Evolutionary conservation across 2,888 invertebrate species (phyloP).

Genomic region (Apantesis nais): DNA sequence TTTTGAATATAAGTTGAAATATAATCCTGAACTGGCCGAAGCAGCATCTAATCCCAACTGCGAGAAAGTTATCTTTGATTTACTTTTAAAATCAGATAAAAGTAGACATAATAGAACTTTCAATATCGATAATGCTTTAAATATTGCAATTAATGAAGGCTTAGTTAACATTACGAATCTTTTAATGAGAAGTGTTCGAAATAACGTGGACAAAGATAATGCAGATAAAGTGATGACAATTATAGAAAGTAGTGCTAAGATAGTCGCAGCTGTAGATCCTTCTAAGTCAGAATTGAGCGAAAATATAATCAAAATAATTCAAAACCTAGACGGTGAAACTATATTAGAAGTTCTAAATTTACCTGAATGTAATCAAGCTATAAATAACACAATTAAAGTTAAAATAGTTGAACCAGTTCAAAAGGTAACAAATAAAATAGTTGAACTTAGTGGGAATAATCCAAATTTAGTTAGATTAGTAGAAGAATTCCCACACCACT

Average conservation of each 20-base stretch:
- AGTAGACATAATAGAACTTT: conserved; percentile 9
- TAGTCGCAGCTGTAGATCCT: conserved; percentile 28
- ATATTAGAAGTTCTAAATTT: conserved; percentile 33
- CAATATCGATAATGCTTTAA: conserved; percentile 31
- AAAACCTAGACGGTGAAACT: conserved; percentile 29
- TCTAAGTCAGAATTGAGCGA: conserved; percentile 31
- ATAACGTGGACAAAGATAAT: conserved; percentile 35
- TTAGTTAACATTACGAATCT: conserved; percentile 45
- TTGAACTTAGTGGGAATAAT: conserved; percentile 27
- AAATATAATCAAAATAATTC: conserved; percentile 32
- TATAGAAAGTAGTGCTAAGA: conserved; percentile 30
- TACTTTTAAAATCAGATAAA: conserved; percentile 46
- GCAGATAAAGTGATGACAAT: conserved; percentile 37
- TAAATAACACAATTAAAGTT: conserved; percentile 24
- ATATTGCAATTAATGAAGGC: conserved; percentile 46
- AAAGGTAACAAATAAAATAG: not conserved
- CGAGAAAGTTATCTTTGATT: conserved; percentile 49
- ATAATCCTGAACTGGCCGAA: conserved; percentile 45
- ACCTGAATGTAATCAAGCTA: conserved; percentile 13
- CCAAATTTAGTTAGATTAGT: conserved; percentile 32
- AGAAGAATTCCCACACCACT: conserved; percentile 30
- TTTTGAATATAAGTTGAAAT: conserved; percentile 56
- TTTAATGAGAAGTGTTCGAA: conserved; percentile 39
- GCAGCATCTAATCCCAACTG: conserved; percentile 33
- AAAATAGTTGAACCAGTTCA: conserved; percentile 29